Evolutionary conservation across 2,113 vertebrate genomes (phyloP).

Genomic region (Micronycteris hirsuta): DNA sequence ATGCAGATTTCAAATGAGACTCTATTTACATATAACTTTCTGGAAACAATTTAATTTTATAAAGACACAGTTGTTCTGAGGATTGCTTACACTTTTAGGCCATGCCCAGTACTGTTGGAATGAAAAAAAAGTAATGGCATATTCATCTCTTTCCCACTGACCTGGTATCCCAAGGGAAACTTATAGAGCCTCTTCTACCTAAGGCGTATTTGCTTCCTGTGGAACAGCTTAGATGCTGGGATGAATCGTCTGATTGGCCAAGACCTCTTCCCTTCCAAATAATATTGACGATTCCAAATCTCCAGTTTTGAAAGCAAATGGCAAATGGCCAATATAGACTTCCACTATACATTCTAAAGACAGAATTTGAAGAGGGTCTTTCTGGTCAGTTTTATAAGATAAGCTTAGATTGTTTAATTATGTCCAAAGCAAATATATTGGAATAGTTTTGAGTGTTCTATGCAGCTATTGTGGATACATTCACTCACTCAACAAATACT

Average conservation of each 20-base stretch:
- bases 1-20: not conserved
- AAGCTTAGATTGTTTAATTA: not conserved
- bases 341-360: not conserved
- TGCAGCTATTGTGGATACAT: not conserved
- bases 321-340: not conserved
- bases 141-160: not conserved
- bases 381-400: not conserved
- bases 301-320: slow-evolving; percentile 1
- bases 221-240: not conserved
- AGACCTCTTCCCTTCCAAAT: not conserved
- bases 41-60: not conserved
- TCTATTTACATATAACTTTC: slow-evolving; percentile 26
- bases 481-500: not conserved
- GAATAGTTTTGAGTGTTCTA: not conserved
- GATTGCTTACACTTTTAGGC: not conserved
- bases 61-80: not conserved
- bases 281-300: not conserved
- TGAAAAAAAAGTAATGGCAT: not conserved
- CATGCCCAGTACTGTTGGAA: not conserved
- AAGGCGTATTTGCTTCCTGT: not conserved
- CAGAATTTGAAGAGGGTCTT: not conserved
- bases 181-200: not conserved
- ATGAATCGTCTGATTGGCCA: not conserved
- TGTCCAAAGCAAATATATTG: slow-evolving; percentile 3
- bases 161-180: not conserved